Conservation (phyloP, 2,113 vertebrate species). For the Podiceps cristatus region DNA sequence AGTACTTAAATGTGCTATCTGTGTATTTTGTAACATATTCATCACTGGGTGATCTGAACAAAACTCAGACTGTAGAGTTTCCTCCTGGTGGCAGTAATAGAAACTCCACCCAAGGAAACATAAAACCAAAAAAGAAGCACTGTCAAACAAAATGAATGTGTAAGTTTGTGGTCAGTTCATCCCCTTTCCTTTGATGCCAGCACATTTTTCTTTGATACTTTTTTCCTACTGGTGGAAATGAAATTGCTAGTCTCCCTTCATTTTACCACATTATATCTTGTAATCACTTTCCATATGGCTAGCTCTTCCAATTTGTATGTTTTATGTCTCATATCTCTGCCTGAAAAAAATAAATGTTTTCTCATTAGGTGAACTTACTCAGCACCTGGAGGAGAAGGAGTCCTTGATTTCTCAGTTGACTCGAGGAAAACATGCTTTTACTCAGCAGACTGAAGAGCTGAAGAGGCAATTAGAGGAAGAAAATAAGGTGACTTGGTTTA, state of each 20-base stretch:
- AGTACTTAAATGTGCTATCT: neutral
- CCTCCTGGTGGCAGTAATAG: neutral
- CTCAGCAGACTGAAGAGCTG: constrained; percentile 52
- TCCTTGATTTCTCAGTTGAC: constrained; percentile 46
- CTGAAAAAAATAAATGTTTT: neutral
- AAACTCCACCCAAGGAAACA: neutral
- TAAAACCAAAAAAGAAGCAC: neutral
- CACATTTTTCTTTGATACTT: neutral
- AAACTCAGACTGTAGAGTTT: neutral
- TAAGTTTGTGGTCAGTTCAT: neutral
- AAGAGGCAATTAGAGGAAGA: constrained; percentile 62
- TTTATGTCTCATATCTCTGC: neutral
- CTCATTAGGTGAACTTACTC: neutral
- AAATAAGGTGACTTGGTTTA: constrained; percentile 34
- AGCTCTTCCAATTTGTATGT: neutral
- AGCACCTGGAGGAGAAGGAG: constrained; percentile 49
- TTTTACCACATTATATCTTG: neutral
- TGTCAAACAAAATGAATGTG: neutral
- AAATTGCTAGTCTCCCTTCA: neutral
- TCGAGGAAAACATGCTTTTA: constrained; percentile 44
- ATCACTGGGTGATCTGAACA: neutral
- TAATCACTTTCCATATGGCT: neutral
- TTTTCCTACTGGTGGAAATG: neutral
- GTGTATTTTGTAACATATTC: neutral
- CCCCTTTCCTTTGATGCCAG: neutral